Conservation (phyloP, 2,888 invertebrate genomes). For the Hylaea fasciaria region DNA sequence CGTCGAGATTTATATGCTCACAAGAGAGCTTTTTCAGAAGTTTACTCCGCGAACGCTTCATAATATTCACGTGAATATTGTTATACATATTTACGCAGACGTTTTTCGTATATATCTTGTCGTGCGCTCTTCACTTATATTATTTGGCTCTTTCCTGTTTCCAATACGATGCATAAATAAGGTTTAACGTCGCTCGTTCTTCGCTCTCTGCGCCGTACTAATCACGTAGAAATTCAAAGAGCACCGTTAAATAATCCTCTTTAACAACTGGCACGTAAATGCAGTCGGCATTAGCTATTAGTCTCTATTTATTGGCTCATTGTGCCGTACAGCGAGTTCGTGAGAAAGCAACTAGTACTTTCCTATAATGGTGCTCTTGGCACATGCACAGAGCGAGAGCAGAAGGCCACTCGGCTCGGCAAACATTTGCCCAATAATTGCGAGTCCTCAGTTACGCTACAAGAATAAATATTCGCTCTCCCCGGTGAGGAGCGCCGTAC, state of each 20-base stretch:
- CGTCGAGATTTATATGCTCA: slow-evolving; percentile 78
- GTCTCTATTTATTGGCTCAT: slow-evolving; percentile 66
- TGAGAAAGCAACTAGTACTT: slow-evolving; percentile 72
- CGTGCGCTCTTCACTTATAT: slow-evolving; percentile 17
- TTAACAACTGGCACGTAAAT: slow-evolving; percentile 44
- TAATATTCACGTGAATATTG: slow-evolving; percentile 54
- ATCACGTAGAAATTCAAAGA: slow-evolving; percentile 21
- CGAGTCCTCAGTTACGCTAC: slow-evolving; percentile 74
- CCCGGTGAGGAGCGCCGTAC: slow-evolving; percentile 65
- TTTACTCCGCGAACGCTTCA: slow-evolving; percentile 57
- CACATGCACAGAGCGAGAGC: slow-evolving; percentile 66
- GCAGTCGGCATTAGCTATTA: slow-evolving; percentile 51
- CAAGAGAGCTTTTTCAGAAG: slow-evolving; percentile 67
- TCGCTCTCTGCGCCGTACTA: slow-evolving; percentile 19
- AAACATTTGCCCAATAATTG: slow-evolving; percentile 83
- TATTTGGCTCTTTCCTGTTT: slow-evolving; percentile 12
- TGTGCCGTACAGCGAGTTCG: slow-evolving; percentile 55
- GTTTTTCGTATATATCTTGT: slow-evolving; percentile 36
- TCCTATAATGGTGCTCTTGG: slow-evolving; percentile 73
- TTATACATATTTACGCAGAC: slow-evolving; percentile 44
- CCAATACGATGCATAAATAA: slow-evolving; percentile 9
- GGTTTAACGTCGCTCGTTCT: slow-evolving; percentile 14
- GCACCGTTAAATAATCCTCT: slow-evolving; percentile 35
- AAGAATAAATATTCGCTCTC: slow-evolving; percentile 74
- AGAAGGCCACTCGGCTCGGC: slow-evolving; percentile 71